These are phyloP conservation scores for Entomobrya proxima DNA, from an alignment of 2,888 invertebrate genomes.

Conservation along the genomic window DNA sequence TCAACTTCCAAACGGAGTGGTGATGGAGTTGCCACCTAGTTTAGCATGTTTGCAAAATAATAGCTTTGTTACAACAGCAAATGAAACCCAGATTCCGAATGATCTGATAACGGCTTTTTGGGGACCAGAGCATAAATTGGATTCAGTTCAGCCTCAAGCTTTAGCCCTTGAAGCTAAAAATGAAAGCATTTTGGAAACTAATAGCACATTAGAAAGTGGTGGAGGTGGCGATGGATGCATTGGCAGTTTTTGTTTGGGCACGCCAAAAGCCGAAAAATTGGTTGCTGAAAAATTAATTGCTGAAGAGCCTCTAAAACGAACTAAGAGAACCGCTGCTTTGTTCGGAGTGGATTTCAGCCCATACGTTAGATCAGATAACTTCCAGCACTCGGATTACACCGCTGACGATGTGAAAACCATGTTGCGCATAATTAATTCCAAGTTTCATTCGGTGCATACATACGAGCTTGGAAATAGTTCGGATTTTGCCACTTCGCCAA, in stretches of 20 bases:
- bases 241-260: too few species aligned
- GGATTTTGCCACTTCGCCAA: background rate
- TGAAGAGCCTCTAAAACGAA: background rate
- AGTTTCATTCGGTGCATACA: background rate
- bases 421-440: background rate
- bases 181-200: too few species aligned
- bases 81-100: background rate
- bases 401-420: conserved; percentile 71
- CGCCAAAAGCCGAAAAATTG: too few species aligned
- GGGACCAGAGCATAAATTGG: too few species aligned
- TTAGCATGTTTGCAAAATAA: conserved; percentile 14
- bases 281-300: too few species aligned
- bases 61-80: background rate
- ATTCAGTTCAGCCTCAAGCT: too few species aligned
- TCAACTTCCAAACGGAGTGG: background rate
- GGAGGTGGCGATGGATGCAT: too few species aligned
- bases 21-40: background rate
- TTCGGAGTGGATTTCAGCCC: conserved; percentile 69
- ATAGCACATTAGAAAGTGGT: too few species aligned
- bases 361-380: conserved; percentile 60
- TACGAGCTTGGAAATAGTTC: background rate
- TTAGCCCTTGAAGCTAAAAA: too few species aligned
- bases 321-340: background rate
- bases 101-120: background rate
- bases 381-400: conserved; percentile 66